Evolutionary conservation across 2,888 invertebrate species (phyloP), one percentile per base, ranked within the genome.

Genomic region (Gnatocerus cornutus): DNA sequence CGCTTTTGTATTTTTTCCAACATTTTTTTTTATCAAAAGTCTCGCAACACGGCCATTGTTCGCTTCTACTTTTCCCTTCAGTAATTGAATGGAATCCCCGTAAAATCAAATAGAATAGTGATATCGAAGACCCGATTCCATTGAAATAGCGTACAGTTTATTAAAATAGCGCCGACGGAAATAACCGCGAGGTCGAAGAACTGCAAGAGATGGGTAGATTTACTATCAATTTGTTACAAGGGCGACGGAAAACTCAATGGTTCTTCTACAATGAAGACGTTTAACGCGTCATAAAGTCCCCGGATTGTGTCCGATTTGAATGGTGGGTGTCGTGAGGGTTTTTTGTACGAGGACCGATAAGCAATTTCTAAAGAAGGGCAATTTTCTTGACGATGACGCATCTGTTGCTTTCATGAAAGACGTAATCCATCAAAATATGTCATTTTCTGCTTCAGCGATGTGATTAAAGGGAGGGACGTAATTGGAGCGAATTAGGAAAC

Each of bases 401-500:
- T 66, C 66, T 66, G 66, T 66, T 66, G 66, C 66, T 66, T 66
- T 66, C 50, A 50, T 50, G 66, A 50, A 37, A 58, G 33, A 59
- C 66, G 66, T 50, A 59, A 66, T 66, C 66, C 50, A 66, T 66
- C 66, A 66, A 56, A 66, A 66, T 66, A 50, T 50, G 66, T 59
- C 66, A 50, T 50, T 61, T 61, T 61, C 59, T 59, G 59, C 59
- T 46, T 59, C 45, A 46, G 30, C 45, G 30, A 61, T 50, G 50
- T 50, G 61, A 61, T 61, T 48, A 48, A 33, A 33, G 59, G 46
- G 46, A 39, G 21, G 50, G 39, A 13, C 50, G 45, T 61, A 61
- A 61, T 61, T 61, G 48, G 30, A 50, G 14, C 8, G 61, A 61
- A 61, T 50, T 50, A 61, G 14, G 30, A 10, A 10, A 8, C 12